A percentile compares a stretch with the other conserved stretches of the same genome.
These are phyloP conservation scores for Seriola quinqueradiata DNA, from an alignment of 2,113 vertebrate genomes.

Conservation along the genomic window DNA sequence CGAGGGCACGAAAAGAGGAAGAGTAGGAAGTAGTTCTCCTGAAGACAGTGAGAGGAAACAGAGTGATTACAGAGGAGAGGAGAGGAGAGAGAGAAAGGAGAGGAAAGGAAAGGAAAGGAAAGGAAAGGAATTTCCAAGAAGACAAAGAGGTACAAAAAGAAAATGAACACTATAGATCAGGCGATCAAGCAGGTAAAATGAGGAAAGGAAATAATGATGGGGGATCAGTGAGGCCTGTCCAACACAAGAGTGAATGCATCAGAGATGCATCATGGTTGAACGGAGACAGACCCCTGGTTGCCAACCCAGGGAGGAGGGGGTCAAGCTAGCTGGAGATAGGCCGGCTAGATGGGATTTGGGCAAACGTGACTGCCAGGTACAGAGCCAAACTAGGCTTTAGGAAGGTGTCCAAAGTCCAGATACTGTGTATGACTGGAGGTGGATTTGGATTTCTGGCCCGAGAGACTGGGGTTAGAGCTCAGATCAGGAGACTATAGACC, in stretches of 20 bases:
- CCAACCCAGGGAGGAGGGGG: slow-evolving; percentile 26
- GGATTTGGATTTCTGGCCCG: slow-evolving; percentile 3
- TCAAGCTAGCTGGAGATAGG: neutral
- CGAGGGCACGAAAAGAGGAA: slow-evolving; percentile 12
- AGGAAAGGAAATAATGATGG: slow-evolving; percentile 11
- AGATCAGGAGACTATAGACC: slow-evolving; percentile 11
- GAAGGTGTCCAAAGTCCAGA: slow-evolving; percentile 15
- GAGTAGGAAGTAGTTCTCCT: slow-evolving; percentile 30
- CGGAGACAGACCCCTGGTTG: slow-evolving; percentile 51
- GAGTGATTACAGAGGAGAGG: slow-evolving; percentile 19
- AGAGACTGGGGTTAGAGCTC: neutral
- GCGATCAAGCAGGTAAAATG: neutral
- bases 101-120: too few relatives aligned
- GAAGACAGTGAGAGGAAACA: slow-evolving; percentile 26
- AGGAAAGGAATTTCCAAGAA: neutral
- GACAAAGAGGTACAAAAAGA: neutral
- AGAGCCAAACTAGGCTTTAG: neutral
- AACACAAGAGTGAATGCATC: slow-evolving; percentile 37
- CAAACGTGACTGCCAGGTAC: neutral
- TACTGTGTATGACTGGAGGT: neutral
- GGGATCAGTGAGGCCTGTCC: slow-evolving; percentile 1
- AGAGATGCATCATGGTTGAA: slow-evolving; percentile 36
- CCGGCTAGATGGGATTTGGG: slow-evolving; percentile 26
- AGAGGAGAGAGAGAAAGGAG: neutral
- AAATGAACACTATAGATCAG: neutral